A percentile compares a stretch with the other conserved stretches of the same genome.
Evolutionary conservation across 2,113 vertebrate species (phyloP).

Genomic region (Corythoichthys intestinalis): DNA sequence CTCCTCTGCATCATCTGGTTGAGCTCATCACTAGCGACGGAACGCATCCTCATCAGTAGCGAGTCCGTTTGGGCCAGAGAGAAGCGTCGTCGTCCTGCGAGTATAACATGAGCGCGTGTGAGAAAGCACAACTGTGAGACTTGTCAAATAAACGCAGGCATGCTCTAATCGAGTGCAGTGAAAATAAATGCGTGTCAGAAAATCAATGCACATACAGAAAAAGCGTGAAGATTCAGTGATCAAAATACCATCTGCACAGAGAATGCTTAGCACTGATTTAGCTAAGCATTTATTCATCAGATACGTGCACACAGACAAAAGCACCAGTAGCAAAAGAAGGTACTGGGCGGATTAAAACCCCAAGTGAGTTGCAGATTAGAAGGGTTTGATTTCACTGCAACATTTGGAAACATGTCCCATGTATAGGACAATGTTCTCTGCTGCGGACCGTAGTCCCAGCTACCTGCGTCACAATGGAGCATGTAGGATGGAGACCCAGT

Average conservation of each 20-base stretch:
- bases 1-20: constrained; percentile 89
- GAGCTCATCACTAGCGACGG: constrained; percentile 90
- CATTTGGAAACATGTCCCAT: constrained; percentile 38
- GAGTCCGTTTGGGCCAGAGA: constrained; percentile 84
- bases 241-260: constrained; percentile 30
- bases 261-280: constrained; percentile 33
- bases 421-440: constrained; percentile 37
- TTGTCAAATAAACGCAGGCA: neutral
- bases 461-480: constrained; percentile 72
- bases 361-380: constrained; percentile 12
- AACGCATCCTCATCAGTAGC: constrained; percentile 88
- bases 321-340: constrained; percentile 60
- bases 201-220: constrained; percentile 13
- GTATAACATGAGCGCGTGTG: neutral
- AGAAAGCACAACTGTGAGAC: neutral
- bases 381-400: constrained; percentile 50
- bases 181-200: neutral
- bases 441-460: constrained; percentile 47
- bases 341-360: constrained; percentile 65
- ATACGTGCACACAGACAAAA: constrained; percentile 29
- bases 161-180: constrained; percentile 11
- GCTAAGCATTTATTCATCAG: constrained; percentile 30
- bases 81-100: constrained; percentile 79
- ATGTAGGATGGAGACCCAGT: constrained; percentile 60
- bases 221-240: constrained; percentile 27